Evolutionary conservation across 1,140 invertebrate genomes (phyloP).

Genomic region (Hesperophylax magnus): DNA sequence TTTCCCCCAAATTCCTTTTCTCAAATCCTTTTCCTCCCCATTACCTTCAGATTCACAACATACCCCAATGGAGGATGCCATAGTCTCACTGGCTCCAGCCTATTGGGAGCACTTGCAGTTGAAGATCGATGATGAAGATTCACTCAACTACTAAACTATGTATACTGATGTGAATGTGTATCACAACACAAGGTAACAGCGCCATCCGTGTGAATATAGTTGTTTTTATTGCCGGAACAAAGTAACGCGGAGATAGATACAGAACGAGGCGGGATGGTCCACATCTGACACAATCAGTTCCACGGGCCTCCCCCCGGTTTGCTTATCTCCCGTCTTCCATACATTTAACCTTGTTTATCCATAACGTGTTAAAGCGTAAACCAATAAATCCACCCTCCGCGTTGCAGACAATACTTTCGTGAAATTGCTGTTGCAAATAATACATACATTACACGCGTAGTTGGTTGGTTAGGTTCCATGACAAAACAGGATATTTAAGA

Average conservation of each 20-base stretch:
- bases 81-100: too few relatives aligned
- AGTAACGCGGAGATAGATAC: neutral
- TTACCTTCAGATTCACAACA: too few relatives aligned
- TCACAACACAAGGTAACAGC: too few relatives aligned
- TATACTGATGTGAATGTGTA: too few relatives aligned
- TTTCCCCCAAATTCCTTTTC: too few relatives aligned
- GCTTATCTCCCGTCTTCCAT: slow-evolving; percentile 27
- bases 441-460: neutral
- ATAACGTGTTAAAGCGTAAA: slow-evolving; percentile 39
- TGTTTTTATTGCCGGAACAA: slow-evolving; percentile 16
- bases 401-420: slow-evolving; percentile 16
- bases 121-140: too few relatives aligned
- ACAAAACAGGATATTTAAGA: too few relatives aligned
- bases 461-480: too few relatives aligned
- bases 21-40: too few relatives aligned
- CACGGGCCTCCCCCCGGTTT: neutral
- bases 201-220: neutral
- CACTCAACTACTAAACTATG: too few relatives aligned
- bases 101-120: too few relatives aligned
- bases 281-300: slow-evolving; percentile 29
- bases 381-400: slow-evolving; percentile 34
- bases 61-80: too few relatives aligned
- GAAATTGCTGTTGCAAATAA: slow-evolving; percentile 16
- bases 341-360: slow-evolving; percentile 40
- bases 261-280: slow-evolving; percentile 20